These are phyloP conservation scores for Resseliella maxima DNA, from an alignment of 2,888 invertebrate genomes.

Conservation along the genomic window DNA sequence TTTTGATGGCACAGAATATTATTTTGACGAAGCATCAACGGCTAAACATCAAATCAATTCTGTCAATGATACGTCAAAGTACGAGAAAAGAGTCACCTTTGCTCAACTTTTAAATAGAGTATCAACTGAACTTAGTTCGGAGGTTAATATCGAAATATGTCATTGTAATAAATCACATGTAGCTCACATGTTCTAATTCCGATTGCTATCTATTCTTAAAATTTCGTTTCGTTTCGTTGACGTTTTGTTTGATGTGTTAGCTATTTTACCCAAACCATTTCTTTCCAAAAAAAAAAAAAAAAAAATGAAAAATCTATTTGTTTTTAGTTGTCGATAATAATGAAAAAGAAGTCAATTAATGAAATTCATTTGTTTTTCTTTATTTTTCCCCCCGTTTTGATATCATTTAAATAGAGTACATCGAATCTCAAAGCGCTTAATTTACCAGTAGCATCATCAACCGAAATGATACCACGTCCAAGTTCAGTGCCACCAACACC, in stretches of 20 bases:
- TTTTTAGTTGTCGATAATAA: too few species aligned
- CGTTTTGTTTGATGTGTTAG: too few species aligned
- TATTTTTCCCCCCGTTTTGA: too few species aligned
- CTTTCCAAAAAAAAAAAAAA: too few species aligned
- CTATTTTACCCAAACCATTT: too few species aligned
- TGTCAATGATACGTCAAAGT: conserved; percentile 72
- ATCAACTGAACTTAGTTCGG: conserved; percentile 81
- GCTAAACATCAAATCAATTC: conserved; percentile 71
- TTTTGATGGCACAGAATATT: conserved; percentile 71
- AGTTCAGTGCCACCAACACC: conserved; percentile 75
- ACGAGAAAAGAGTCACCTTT: conserved; percentile 83
- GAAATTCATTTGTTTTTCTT: conserved; percentile 53
- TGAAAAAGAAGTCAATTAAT: too few species aligned
- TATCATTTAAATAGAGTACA: conserved; percentile 62
- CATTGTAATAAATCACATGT: conserved; percentile 59
- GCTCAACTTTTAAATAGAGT: conserved; percentile 79
- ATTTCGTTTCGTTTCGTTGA: neutral
- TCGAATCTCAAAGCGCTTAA: conserved; percentile 64
- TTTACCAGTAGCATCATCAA: conserved; percentile 64
- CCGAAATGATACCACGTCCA: conserved; percentile 64
- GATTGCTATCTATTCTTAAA: neutral
- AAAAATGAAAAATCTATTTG: neutral
- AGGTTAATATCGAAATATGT: conserved; percentile 78
- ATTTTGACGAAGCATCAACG: conserved; percentile 68
- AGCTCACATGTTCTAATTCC: neutral